phyloP scores from a whole-genome alignment of 2,888 invertebrate species.

The Troides aeacus region DNA sequence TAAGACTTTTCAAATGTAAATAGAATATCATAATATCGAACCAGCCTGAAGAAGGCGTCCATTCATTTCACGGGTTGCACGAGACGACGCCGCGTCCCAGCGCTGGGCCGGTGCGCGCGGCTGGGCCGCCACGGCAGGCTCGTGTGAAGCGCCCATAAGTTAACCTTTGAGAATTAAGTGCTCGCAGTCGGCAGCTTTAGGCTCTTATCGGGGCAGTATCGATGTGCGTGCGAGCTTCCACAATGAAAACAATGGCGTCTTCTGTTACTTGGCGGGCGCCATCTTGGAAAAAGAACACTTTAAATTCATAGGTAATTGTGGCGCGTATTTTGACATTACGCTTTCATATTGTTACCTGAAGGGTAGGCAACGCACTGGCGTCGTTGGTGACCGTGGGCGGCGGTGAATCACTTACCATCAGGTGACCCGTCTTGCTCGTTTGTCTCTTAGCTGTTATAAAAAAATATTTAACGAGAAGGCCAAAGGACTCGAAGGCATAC shows the following conservation, averaged over 20 bases:
- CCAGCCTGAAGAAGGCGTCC: no score
- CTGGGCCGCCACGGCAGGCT: not conserved
- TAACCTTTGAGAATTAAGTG: conserved; percentile 23
- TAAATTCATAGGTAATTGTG: conserved; percentile 37
- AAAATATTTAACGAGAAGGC: not conserved
- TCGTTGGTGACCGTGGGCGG: no score
- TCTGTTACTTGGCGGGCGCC: conserved; percentile 49
- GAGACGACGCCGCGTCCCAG: no score
- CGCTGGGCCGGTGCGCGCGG: no score
- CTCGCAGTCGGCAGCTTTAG: conserved; percentile 38
- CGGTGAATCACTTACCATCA: no score
- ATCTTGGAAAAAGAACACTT: conserved; percentile 49
- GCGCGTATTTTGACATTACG: not conserved
- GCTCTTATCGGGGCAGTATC: conserved; percentile 42
- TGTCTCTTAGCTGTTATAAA: no score
- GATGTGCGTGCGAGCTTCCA: conserved; percentile 43
- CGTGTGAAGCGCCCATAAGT: conserved; percentile 11
- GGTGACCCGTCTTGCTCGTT: no score
- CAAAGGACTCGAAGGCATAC: not conserved
- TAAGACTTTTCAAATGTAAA: no score
- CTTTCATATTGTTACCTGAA: not conserved
- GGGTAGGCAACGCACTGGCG: no score
- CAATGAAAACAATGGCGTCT: conserved; percentile 52
- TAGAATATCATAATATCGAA: no score
- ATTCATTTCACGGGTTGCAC: no score